Base-by-base conservation (phyloP, 2,888 invertebrate genomes). In the Tiphia femorata region DNA sequence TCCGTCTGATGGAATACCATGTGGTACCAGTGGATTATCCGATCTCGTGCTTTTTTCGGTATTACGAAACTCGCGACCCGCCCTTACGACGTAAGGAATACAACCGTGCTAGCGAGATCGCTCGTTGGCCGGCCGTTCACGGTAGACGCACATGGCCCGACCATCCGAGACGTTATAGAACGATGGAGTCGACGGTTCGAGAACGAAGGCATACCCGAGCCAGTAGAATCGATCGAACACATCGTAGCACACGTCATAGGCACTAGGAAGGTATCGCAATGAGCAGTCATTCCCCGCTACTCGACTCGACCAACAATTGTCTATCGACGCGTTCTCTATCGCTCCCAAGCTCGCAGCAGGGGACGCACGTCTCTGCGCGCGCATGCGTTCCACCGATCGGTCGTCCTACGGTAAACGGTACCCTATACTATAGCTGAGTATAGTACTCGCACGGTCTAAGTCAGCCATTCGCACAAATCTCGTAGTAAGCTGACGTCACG, bases 161-260 rank as follows among this genome's bases (percentile, higher is more conserved):
- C 75, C n/a, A 43, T 82, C 46, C 67, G 64, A 20, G 62, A 72
- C 41, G 52, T 79, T 47, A 64, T 84, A 42, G 72, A 80, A 38
- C 80, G 81, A 38, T 88, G 88, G 88, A 79, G 77, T 25, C 59
- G 76, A 2, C 84, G 82, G 71, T 85, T 88, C 59, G 75, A 81
- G 61, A 75, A 81, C 10, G 83, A 85, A 30, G 84, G 84, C 23
- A 81, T 89, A 46, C 82, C 84, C 0, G 88, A 89, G 70, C 84
- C 87, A 3, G 81, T 85, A 1, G 85, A 86, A 69, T 88, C 88
- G 52, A 83, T 88, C 38, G 86, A 87, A 64, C 85, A 87, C 67
- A 87, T 90, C 60, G 78, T 88, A 43, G 87, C 88, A 10, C 86
- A 87, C 76, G 85, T 87, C 40, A 73, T 88, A 29, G 82, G 85